Conservation (phyloP, 2,113 vertebrate genomes). For the Pardalotus punctatus region DNA sequence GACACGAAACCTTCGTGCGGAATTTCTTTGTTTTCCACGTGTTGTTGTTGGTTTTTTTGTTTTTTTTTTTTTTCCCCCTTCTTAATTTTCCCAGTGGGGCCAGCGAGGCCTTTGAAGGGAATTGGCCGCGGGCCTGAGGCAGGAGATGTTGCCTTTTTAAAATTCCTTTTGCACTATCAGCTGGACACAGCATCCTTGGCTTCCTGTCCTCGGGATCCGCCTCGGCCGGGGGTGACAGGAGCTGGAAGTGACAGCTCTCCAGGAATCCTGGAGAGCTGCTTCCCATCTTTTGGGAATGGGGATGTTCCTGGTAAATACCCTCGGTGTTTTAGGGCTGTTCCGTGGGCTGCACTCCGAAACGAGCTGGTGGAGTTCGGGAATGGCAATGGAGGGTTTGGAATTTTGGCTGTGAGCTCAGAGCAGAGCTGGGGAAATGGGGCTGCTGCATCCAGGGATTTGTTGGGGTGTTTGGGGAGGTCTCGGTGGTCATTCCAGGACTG, state of each 20-base stretch:
- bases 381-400: not conserved
- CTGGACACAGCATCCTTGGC: not conserved
- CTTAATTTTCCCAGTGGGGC: not conserved
- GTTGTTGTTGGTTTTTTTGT: not conserved
- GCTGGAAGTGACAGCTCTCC: not conserved
- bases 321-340: fast-evolving
- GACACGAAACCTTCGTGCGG: not conserved
- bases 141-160: not conserved
- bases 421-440: fast-evolving
- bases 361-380: not conserved
- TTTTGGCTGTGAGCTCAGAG: not conserved
- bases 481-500: not conserved
- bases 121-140: not conserved
- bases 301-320: fast-evolving
- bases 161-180: slow-evolving; percentile 29
- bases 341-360: fast-evolving
- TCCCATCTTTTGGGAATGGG: fast-evolving
- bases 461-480: not conserved
- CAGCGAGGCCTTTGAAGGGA: not conserved
- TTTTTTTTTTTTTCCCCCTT: not conserved
- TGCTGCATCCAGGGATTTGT: fast-evolving
- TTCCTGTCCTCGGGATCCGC: not conserved
- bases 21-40: not conserved
- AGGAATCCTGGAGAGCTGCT: not conserved
- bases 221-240: not conserved